Evolutionary conservation across 1,140 invertebrate genomes (phyloP).

Genomic region (Zaprionus capensis): DNA sequence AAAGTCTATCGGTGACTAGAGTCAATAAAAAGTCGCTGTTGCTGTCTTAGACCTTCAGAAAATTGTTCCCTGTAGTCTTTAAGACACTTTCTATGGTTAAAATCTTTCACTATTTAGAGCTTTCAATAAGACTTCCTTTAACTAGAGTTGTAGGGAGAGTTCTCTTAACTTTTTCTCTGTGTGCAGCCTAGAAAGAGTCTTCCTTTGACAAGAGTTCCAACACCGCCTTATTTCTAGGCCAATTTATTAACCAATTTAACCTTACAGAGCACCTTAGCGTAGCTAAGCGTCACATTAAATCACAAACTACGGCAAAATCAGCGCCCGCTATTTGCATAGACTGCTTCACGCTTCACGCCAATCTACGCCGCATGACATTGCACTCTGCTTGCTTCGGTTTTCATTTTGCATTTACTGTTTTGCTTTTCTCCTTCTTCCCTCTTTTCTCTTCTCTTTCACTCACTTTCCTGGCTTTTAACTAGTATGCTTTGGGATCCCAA

Average conservation of each 20-base stretch:
- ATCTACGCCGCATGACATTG: conserved; percentile 14
- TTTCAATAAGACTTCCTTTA: too few species aligned
- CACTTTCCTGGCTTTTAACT: conserved; percentile 22
- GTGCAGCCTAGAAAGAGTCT: too few species aligned
- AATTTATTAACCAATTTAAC: not conserved
- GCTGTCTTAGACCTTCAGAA: too few species aligned
- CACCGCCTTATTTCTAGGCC: not conserved
- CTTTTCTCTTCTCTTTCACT: not conserved
- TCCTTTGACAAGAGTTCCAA: too few species aligned
- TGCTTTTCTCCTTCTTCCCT: not conserved
- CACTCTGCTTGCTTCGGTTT: not conserved
- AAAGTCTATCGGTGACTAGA: too few species aligned
- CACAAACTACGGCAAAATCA: not conserved
- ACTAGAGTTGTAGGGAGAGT: too few species aligned
- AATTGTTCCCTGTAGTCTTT: accelerated
- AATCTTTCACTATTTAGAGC: too few species aligned
- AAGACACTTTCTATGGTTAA: too few species aligned
- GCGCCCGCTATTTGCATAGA: not conserved
- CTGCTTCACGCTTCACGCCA: not conserved
- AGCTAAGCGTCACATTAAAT: not conserved
- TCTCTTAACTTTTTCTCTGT: too few species aligned
- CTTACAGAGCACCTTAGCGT: not conserved
- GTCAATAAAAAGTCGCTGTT: too few species aligned
- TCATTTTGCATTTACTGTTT: not conserved
- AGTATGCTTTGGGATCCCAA: conserved; percentile 41